Base-by-base conservation (phyloP, 2,113 vertebrate species). In the Channa maculata region DNA sequence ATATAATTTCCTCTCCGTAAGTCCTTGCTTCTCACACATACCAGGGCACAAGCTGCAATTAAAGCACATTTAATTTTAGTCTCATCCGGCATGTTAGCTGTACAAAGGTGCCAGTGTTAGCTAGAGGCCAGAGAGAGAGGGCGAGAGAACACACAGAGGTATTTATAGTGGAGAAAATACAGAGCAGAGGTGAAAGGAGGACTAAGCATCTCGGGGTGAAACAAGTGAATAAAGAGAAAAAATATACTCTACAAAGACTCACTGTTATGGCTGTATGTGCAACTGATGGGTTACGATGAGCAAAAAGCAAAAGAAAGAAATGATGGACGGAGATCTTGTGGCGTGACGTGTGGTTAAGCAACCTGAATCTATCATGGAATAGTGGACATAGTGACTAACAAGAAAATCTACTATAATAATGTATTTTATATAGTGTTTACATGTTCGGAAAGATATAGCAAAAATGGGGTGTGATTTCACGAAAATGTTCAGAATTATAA, bases 81-180 rank as follows among this genome's bases (percentile, higher is more conserved):
- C 66, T 90, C 90, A 91, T 90, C 80, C 77, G 86, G 87, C 78
- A 54, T 41, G 73, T 69, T 61, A 41, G 77, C 37, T 5, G 12
- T 68, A 92, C 90, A 92, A 90, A 92, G 90, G 88, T 83, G 33
- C 39, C 79, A 90, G 86, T 92, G 90, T 92, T 82, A 75, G 74
- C 57, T 6, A 0, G 76, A 72, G 83, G 65, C 73, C 77, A 48
- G 49, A 54, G 63, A 71, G 69, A 57, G 78, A 61, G 69, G 67
- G 70, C 50, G 74, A 52, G 68, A 44, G 69, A 82, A 80, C 79
- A 86, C 84, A 82, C 61, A 2, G 70, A 74, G 81, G 77, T 87
- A 85, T 87, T 89, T 89, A 90, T 90, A 81, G 83, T 14, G 61
- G 72, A 52, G 58, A 65, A 70, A 75, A 57, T 6, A 24, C 67